These are phyloP conservation scores for Molanna angustata DNA, from an alignment of 2,888 invertebrate species.

Conservation along the genomic window DNA sequence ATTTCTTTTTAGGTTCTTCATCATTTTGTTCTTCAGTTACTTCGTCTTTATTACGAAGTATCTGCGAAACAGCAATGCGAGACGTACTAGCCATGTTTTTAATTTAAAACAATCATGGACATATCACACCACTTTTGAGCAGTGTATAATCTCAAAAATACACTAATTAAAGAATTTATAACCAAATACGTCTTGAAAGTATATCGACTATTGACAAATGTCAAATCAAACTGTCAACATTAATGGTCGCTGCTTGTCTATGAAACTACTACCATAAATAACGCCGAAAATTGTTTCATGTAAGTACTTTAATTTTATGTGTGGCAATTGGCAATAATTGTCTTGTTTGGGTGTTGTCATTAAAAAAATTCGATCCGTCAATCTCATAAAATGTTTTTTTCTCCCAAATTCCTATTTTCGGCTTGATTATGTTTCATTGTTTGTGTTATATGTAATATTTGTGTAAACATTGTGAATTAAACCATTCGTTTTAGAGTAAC, in stretches of 20 bases:
- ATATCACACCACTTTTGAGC: too few relatives aligned
- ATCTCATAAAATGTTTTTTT: constrained; percentile 14
- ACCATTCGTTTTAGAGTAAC: too few relatives aligned
- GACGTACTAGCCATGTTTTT: constrained; percentile 43
- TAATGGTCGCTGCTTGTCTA: too few relatives aligned
- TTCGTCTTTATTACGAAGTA: constrained; percentile 63
- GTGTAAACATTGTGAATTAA: too few relatives aligned
- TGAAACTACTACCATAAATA: too few relatives aligned
- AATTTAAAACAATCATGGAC: not conserved
- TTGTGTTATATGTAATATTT: too few relatives aligned
- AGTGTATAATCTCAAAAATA: not conserved
- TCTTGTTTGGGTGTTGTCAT: constrained; percentile 25
- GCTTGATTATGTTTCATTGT: too few relatives aligned
- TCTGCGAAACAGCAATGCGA: constrained; percentile 66
- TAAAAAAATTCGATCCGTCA: constrained; percentile 27
- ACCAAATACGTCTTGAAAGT: too few relatives aligned
- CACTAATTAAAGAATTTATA: not conserved
- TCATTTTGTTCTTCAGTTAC: constrained; percentile 52
- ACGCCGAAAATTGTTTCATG: too few relatives aligned
- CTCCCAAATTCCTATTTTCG: constrained; percentile 18
- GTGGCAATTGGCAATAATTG: not conserved
- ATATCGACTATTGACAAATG: too few relatives aligned
- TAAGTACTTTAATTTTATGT: too few relatives aligned
- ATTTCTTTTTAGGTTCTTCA: constrained; percentile 80
- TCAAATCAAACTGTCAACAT: too few relatives aligned